phyloP scores from a whole-genome alignment of 1,140 invertebrate genomes.

The Teleopsis dalmanni region DNA sequence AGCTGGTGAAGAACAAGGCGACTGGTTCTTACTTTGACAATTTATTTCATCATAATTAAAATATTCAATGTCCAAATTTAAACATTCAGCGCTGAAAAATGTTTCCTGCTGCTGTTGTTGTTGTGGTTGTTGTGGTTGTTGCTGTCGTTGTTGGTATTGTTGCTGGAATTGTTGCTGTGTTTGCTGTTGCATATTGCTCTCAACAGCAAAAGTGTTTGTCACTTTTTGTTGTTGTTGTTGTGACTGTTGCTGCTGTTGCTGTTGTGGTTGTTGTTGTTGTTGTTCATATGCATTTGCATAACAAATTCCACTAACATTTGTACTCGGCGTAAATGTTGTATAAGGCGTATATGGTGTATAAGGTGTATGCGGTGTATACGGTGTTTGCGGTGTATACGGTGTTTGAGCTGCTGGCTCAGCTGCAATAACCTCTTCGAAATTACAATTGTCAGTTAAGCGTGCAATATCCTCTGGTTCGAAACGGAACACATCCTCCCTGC shows the following conservation, averaged over 20 bases:
- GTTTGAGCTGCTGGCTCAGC: conserved; percentile 6
- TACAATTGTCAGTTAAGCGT: conserved; percentile 22
- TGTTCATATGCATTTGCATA: not conserved
- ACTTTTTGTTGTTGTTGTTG: not conserved
- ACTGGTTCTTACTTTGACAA: conserved; percentile 44
- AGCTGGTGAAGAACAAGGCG: conserved; percentile 41
- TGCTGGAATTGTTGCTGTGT: conserved; percentile 2
- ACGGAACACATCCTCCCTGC: conserved; percentile 38
- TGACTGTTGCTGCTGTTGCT: conserved; percentile 2
- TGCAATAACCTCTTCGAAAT: conserved; percentile 9
- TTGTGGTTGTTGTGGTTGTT: not conserved
- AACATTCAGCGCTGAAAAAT: not conserved
- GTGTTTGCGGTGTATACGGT: conserved; percentile 22
- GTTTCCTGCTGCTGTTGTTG: not conserved
- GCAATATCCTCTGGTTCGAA: conserved; percentile 43
- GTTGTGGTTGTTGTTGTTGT: conserved; percentile 1
- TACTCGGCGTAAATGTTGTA: conserved; percentile 18
- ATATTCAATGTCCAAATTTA: conserved; percentile 41
- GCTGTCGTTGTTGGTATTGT: conserved; percentile 1
- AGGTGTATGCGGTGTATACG: conserved; percentile 22
- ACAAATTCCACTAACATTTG: conserved; percentile 19
- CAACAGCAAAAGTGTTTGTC: not conserved
- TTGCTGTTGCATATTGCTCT: conserved; percentile 2
- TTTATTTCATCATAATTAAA: conserved; percentile 44
- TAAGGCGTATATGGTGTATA: conserved; percentile 15